Evolutionary conservation across 2,113 vertebrate species (phyloP), one percentile per base, ranked within the genome.

Genomic region (Fregetta grallaria): DNA sequence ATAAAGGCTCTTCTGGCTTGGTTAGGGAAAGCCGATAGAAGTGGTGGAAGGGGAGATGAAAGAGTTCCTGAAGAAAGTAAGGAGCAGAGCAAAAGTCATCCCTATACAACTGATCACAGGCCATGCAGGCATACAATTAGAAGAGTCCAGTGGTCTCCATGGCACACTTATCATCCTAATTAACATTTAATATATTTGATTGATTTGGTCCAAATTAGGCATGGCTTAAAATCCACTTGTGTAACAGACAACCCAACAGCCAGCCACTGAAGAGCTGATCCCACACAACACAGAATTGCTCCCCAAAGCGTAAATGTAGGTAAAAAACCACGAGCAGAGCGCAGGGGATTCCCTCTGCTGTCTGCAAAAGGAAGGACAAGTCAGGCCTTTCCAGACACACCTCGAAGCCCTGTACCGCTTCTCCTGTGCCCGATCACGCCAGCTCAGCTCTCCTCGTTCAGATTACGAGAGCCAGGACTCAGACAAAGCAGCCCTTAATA

Each of bases 231-330:
- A 68, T 26, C 53, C 18, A 55, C 44, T 63, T 3, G 1, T 0
- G 0, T 36, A 59, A 66, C 32, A 53, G 55, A 21, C 22, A 61
- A 19, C 29, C 22, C 38, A 42, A 32, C 52, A 68, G 59, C 3
- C 73, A 84, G 40, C 7, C 29, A 32, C 42, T 26, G 42, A 67
- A 74, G 32, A 55, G n/a, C 26, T 29, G 47, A 72, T 22, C 38
- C 61, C 71, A 56, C 14, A 17, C 10, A 40, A 22, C 25, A 42
- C 11, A 38, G 6, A 56, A 56, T 0, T 52, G 50, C 29, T 72
- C 40, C 36, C 11, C 2, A 0, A 70, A 38, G 16, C 1, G 2
- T 16, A 13, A 25, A 3, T 1, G 14, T 0, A 62, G 34, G 20
- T 6, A 20, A 83, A 77, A 32, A 67, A 2, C 52, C 4, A 30